These are phyloP conservation scores for Poeciliopsis paucimaculata DNA, from an alignment of 2,797 vertebrate genomes.

Conservation along the genomic window DNA sequence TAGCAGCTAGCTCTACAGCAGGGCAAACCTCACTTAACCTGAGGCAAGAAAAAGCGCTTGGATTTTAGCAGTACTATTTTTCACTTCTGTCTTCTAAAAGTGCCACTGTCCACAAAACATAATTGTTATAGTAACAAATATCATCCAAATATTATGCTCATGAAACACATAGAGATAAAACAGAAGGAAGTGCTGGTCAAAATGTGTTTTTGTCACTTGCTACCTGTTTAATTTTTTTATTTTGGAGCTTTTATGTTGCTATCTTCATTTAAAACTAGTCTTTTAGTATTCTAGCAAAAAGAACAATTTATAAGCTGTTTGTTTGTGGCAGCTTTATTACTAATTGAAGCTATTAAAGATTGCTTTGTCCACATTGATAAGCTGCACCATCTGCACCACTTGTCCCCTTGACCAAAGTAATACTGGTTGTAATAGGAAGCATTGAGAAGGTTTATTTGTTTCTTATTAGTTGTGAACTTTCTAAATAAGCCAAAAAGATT, in stretches of 20 bases:
- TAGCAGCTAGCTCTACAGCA: not conserved
- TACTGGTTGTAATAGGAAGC: conserved; percentile 20
- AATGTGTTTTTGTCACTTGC: not conserved
- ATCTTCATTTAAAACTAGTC: not conserved
- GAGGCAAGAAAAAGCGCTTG: not conserved
- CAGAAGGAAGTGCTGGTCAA: not conserved
- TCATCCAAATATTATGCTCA: not conserved
- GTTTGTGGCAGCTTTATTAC: not conserved
- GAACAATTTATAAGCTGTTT: not conserved
- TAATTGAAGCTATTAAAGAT: not conserved
- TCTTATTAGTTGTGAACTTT: conserved; percentile 47
- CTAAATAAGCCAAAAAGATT: conserved; percentile 60
- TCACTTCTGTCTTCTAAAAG: not conserved
- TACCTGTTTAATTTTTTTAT: not conserved
- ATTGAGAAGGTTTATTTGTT: conserved; percentile 28
- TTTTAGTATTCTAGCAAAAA: not conserved
- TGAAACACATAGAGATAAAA: not conserved
- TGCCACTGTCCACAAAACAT: not conserved
- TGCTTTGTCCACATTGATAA: conserved; percentile 3
- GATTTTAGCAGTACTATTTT: not conserved
- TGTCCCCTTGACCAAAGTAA: conserved; percentile 2
- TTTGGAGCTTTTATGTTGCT: not conserved
- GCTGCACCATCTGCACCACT: not conserved
- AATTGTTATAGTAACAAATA: not conserved
- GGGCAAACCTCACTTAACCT: not conserved